Conservation (phyloP, 2,113 vertebrate genomes). For the Ciconia maguari region DNA sequence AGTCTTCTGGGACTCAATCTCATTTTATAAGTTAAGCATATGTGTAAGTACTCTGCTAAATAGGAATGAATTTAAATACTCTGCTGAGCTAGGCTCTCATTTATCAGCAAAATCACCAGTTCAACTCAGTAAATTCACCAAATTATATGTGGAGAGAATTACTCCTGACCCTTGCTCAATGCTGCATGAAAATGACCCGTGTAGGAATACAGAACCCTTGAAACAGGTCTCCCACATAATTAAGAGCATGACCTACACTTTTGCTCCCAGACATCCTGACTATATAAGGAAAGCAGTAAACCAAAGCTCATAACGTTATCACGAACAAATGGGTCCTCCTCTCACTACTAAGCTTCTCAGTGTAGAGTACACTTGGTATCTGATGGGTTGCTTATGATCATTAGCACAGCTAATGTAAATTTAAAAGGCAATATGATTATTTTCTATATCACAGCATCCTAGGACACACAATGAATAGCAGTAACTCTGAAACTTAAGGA, state of each 20-base stretch:
- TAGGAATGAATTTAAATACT: neutral
- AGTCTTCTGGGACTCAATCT: neutral
- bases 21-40: neutral
- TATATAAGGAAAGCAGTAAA: neutral
- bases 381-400: neutral
- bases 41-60: neutral
- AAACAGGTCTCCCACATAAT: neutral
- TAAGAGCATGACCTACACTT: neutral
- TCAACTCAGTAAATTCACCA: neutral
- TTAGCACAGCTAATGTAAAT: neutral
- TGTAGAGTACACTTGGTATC: accelerated
- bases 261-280: neutral
- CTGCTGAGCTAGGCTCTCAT: neutral
- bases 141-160: neutral
- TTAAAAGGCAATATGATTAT: neutral
- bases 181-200: neutral
- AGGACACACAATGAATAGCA: neutral
- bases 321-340: neutral
- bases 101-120: neutral
- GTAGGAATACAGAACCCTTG: neutral
- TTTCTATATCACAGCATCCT: neutral
- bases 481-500: neutral
- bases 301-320: accelerated
- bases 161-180: neutral
- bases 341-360: neutral